Evolutionary conservation across 2,113 vertebrate genomes (phyloP).

Genomic region (Pygoscelis adeliae): DNA sequence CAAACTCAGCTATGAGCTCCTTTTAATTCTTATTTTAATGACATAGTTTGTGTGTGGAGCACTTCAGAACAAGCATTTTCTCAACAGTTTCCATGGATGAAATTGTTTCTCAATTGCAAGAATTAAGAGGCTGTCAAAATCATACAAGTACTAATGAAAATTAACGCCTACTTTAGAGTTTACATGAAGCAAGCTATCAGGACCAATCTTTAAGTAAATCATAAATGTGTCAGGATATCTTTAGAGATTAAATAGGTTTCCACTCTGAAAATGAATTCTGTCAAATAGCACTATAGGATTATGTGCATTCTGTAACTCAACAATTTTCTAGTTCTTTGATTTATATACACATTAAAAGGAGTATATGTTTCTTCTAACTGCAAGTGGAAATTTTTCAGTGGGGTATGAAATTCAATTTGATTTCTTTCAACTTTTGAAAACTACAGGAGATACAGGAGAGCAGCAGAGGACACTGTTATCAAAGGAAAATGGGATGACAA

Average conservation of each 20-base stretch:
- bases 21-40: neutral
- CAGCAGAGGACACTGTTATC: neutral
- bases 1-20: neutral
- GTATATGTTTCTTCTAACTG: neutral
- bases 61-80: neutral
- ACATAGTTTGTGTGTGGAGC: neutral
- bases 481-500: neutral
- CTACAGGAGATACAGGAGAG: neutral
- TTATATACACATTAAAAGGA: neutral
- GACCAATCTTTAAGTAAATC: neutral
- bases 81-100: rapidly evolving
- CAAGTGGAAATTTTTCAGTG: neutral
- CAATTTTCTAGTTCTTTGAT: neutral
- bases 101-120: neutral
- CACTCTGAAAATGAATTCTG: neutral
- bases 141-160: neutral
- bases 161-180: neutral
- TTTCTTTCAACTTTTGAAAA: constrained; percentile 4
- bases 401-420: neutral
- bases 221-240: neutral
- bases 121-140: neutral
- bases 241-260: neutral
- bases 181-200: neutral
- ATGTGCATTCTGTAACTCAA: neutral
- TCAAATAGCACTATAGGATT: neutral